A percentile compares a stretch with the other conserved stretches of the same genome.
Evolutionary conservation across 2,888 invertebrate genomes (phyloP).

Genomic region (Hyposoter didymator): DNA sequence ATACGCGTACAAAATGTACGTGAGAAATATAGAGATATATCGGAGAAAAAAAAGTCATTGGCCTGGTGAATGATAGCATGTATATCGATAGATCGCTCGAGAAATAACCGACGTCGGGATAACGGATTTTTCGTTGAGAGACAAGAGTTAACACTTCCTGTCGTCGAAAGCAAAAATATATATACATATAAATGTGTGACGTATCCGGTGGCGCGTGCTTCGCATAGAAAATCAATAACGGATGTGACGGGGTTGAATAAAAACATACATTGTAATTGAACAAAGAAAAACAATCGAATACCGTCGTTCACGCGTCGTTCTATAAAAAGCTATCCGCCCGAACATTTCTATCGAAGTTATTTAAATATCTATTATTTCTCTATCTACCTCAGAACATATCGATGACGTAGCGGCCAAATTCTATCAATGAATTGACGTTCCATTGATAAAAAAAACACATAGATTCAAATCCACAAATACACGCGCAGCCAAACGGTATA

Average conservation of each 20-base stretch:
- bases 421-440: slow-evolving; percentile 49
- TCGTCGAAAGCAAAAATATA: slow-evolving; percentile 29
- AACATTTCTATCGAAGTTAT: neutral
- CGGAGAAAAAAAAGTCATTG: slow-evolving; percentile 53
- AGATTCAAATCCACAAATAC: neutral
- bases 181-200: slow-evolving; percentile 41
- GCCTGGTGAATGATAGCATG: slow-evolving; percentile 36
- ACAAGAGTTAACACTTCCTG: slow-evolving; percentile 65
- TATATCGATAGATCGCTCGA: slow-evolving; percentile 54
- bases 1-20: neutral
- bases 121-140: slow-evolving; percentile 64
- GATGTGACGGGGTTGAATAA: slow-evolving; percentile 62
- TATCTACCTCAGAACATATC: neutral
- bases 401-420: slow-evolving; percentile 31
- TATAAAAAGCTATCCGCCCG: neutral
- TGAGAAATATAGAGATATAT: slow-evolving; percentile 7
- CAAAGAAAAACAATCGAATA: slow-evolving; percentile 1
- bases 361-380: neutral
- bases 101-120: slow-evolving; percentile 36
- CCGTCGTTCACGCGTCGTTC: neutral
- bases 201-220: slow-evolving; percentile 65
- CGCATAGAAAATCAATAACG: slow-evolving; percentile 70
- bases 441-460: neutral
- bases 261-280: slow-evolving; percentile 2
- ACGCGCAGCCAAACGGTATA: slow-evolving; percentile 41